These are phyloP conservation scores for Drosophila neocordata DNA, from an alignment of 1,140 invertebrate species.

Conservation along the genomic window DNA sequence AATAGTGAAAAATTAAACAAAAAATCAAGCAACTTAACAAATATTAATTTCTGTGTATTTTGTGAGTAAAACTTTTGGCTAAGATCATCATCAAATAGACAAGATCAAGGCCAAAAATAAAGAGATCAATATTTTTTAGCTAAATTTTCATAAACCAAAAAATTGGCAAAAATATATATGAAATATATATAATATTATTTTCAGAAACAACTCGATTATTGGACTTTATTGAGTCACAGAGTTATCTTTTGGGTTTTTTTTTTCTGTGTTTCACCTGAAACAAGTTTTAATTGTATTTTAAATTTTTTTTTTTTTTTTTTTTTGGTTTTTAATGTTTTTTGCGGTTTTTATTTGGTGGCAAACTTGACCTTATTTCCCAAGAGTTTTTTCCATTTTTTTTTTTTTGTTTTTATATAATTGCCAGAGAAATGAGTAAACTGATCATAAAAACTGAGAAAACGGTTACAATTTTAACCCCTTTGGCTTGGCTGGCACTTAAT, in stretches of 20 bases:
- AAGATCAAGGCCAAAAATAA: conserved; percentile 1
- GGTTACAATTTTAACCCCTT: conserved; percentile 62
- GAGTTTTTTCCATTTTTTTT: conserved; percentile 17
- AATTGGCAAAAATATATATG: not conserved
- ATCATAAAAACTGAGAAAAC: conserved; percentile 53
- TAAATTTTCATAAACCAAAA: not conserved
- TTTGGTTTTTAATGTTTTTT: conserved; percentile 27
- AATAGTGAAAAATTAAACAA: not conserved
- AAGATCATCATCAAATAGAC: not conserved
- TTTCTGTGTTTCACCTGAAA: conserved; percentile 14
- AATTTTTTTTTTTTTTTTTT: conserved; percentile 10
- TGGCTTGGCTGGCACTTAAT: conserved; percentile 52
- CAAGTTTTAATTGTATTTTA: conserved; percentile 32
- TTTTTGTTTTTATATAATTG: conserved; percentile 62
- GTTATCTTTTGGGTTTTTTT: conserved; percentile 14
- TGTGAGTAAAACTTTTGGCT: conserved; percentile 8
- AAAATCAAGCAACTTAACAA: conserved; percentile 6
- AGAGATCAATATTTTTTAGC: not conserved
- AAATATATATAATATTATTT: not conserved
- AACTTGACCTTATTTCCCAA: conserved; percentile 76
- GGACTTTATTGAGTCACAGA: not conserved
- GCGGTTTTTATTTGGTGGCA: conserved; percentile 58
- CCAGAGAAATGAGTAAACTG: conserved; percentile 49
- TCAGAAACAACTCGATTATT: not conserved
- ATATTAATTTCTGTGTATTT: not conserved